These are phyloP conservation scores for Valencia hispanica DNA, from an alignment of 2,797 vertebrate genomes.

Conservation along the genomic window DNA sequence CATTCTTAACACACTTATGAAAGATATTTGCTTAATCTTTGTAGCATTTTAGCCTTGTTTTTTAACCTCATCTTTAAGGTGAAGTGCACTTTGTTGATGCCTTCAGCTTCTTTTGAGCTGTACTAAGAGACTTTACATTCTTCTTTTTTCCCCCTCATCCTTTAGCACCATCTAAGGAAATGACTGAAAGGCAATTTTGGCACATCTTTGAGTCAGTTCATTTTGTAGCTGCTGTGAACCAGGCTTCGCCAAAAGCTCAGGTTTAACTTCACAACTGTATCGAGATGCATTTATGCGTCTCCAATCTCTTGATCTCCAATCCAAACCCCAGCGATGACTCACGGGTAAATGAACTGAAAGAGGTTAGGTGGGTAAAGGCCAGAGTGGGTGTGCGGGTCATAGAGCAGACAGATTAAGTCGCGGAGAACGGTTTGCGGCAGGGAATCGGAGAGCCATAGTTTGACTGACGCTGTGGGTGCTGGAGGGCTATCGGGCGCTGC, in stretches of 20 bases:
- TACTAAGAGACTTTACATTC: slow-evolving; percentile 8
- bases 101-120: slow-evolving; percentile 23
- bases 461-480: slow-evolving; percentile 64
- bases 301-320: slow-evolving; percentile 68
- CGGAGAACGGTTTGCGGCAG: slow-evolving; percentile 62
- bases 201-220: slow-evolving; percentile 59
- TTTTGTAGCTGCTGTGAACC: slow-evolving; percentile 54
- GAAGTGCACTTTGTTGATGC: slow-evolving; percentile 42
- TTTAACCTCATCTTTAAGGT: slow-evolving; percentile 27
- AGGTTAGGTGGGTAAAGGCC: slow-evolving; percentile 23
- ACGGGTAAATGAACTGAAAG: slow-evolving; percentile 76
- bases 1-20: slow-evolving; percentile 7
- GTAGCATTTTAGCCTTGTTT: slow-evolving; percentile 7
- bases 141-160: slow-evolving; percentile 52
- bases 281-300: slow-evolving; percentile 57
- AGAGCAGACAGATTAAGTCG: slow-evolving; percentile 65
- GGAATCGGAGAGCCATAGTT: slow-evolving; percentile 62
- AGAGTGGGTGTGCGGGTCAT: slow-evolving; percentile 32
- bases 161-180: slow-evolving; percentile 25
- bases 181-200: slow-evolving; percentile 48
- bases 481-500: slow-evolving; percentile 60
- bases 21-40: slow-evolving; percentile 23
- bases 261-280: slow-evolving; percentile 65
- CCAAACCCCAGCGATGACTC: slow-evolving; percentile 84
- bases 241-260: slow-evolving; percentile 54